Evolutionary conservation across 2,888 invertebrate species (phyloP).

Genomic region (Prosapia bicincta): DNA sequence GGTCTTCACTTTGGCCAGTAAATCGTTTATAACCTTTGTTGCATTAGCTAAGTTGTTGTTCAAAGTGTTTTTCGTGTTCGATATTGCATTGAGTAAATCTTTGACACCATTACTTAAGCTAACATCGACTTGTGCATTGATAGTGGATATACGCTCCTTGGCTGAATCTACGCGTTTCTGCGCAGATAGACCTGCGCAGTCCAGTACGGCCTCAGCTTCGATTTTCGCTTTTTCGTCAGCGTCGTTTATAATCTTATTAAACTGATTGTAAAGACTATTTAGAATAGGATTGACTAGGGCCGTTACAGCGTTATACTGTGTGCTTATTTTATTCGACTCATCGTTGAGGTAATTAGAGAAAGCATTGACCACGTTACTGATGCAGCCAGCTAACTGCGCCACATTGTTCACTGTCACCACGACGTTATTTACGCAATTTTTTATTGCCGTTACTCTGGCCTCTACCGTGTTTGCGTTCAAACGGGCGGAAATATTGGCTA

Average conservation of each 20-base stretch:
- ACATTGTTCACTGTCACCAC: background rate
- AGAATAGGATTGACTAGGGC: background rate
- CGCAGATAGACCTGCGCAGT: background rate
- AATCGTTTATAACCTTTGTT: background rate
- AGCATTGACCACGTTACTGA: background rate
- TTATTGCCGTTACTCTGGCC: background rate
- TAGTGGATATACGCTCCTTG: background rate
- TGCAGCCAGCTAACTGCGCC: background rate
- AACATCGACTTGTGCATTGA: background rate
- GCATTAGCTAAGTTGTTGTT: background rate
- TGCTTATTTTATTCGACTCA: background rate
- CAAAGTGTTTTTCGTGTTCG: background rate
- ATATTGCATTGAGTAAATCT: background rate
- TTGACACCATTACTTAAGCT: background rate
- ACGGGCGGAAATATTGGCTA: background rate
- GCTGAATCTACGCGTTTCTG: background rate
- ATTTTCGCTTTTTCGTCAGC: background rate
- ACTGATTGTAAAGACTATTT: background rate
- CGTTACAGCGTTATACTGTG: background rate
- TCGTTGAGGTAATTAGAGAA: background rate
- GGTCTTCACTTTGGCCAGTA: background rate
- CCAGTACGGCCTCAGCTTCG: background rate
- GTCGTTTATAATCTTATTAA: background rate
- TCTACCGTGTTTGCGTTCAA: background rate
- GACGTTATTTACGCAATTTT: background rate